These are phyloP conservation scores for Heliconius cydno DNA, from an alignment of 2,888 invertebrate species.

Conservation along the genomic window DNA sequence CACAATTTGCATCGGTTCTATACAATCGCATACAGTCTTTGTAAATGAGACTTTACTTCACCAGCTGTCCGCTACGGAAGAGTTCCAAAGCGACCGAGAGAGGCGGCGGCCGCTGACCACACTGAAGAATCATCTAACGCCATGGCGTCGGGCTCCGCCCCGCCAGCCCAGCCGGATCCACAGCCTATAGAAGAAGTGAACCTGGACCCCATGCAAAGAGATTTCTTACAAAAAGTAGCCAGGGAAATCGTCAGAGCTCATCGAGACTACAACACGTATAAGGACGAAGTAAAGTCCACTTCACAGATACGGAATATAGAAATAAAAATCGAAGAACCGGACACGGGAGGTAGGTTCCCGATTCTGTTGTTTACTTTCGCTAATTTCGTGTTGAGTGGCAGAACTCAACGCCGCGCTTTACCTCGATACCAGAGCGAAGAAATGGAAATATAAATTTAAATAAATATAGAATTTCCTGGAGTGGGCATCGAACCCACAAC, in stretches of 20 bases:
- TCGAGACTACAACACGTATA: constrained; percentile 93
- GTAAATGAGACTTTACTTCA: constrained; percentile 57
- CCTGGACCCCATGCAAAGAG: constrained; percentile 45
- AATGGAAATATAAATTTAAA: too few species aligned
- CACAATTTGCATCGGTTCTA: constrained; percentile 45
- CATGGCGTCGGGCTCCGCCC: constrained; percentile 39
- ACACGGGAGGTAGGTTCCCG: constrained; percentile 54
- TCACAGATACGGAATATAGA: constrained; percentile 55
- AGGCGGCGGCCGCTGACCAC: constrained; percentile 67
- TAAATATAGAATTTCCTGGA: too few species aligned
- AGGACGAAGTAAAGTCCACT: constrained; percentile 89
- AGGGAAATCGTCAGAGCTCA: constrained; percentile 87
- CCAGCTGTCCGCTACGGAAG: constrained; percentile 97
- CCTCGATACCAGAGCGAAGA: too few species aligned
- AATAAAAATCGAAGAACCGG: constrained; percentile 57
- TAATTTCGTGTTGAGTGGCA: neutral
- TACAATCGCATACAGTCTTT: constrained; percentile 49
- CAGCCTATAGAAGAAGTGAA: constrained; percentile 53
- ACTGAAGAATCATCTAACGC: constrained; percentile 56
- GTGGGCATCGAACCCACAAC: too few species aligned
- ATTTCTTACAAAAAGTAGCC: constrained; percentile 64
- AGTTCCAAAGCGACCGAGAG: constrained; percentile 96
- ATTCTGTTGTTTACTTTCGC: neutral
- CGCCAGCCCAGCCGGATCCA: constrained; percentile 36
- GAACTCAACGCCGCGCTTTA: too few species aligned